These are phyloP conservation scores for Chrysomela aeneicollis DNA, from an alignment of 2,888 invertebrate genomes.

Conservation along the genomic window DNA sequence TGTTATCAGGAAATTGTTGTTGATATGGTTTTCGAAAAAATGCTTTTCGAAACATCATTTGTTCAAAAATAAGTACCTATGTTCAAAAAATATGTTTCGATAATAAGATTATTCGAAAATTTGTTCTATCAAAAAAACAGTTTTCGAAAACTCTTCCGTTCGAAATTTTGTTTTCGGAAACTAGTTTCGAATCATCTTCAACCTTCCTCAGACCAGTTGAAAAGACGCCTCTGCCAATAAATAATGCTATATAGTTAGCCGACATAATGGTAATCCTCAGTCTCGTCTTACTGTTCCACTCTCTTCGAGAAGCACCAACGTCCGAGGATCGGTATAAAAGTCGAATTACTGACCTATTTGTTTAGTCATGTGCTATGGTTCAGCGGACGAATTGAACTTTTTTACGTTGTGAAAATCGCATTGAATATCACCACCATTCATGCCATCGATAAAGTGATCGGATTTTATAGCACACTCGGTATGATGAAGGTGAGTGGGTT, in stretches of 20 bases:
- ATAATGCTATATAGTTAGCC: background rate
- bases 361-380: slow-evolving; percentile 53
- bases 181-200: too few relatives aligned
- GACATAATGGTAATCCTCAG: background rate
- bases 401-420: slow-evolving; percentile 12
- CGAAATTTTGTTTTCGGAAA: too few relatives aligned
- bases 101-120: too few relatives aligned
- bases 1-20: too few relatives aligned
- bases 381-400: slow-evolving; percentile 23
- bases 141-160: too few relatives aligned
- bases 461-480: slow-evolving; percentile 33
- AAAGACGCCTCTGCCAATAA: background rate
- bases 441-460: slow-evolving; percentile 34
- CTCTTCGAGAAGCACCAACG: slow-evolving; percentile 21
- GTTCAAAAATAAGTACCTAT: too few relatives aligned
- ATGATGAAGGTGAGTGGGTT: slow-evolving; percentile 41
- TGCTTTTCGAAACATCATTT: too few relatives aligned
- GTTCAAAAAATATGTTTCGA: too few relatives aligned
- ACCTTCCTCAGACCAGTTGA: too few relatives aligned
- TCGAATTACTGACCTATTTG: slow-evolving; percentile 60
- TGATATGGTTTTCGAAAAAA: too few relatives aligned
- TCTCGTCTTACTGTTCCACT: slow-evolving; percentile 7
- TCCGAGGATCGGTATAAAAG: slow-evolving; percentile 54
- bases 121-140: too few relatives aligned
- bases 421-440: slow-evolving; percentile 29